phyloP scores from a whole-genome alignment of 2,888 invertebrate genomes.

The Eudemis profundana region DNA sequence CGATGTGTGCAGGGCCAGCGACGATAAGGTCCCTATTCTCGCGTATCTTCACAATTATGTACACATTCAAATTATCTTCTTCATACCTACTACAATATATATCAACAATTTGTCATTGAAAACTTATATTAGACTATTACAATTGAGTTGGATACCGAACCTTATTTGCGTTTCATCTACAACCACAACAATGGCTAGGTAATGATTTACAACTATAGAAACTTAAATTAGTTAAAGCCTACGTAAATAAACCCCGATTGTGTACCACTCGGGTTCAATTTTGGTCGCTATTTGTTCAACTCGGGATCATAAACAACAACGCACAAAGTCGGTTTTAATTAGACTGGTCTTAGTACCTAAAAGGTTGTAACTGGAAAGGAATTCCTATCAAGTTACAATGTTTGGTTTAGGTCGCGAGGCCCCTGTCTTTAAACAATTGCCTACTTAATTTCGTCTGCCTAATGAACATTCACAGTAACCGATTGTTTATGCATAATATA shows the following conservation, averaged over 20 bases:
- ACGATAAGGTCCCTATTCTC: too few species aligned
- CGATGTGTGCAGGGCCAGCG: too few species aligned
- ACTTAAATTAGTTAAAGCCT: conserved; percentile 19
- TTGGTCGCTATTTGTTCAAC: conserved; percentile 23
- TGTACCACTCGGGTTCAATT: conserved; percentile 20
- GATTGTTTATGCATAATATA: too few species aligned
- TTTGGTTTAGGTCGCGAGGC: neutral
- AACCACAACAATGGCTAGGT: conserved; percentile 10
- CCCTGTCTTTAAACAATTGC: conserved; percentile 29
- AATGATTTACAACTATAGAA: conserved; percentile 7
- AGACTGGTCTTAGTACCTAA: neutral
- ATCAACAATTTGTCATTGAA: neutral
- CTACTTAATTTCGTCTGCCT: conserved; percentile 20
- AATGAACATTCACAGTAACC: conserved; percentile 7
- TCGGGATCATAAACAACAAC: conserved; percentile 25
- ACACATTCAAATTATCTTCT: too few species aligned
- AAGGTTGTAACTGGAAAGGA: neutral
- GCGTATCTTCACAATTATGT: too few species aligned
- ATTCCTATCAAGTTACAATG: neutral
- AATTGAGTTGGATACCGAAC: neutral
- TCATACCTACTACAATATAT: neutral
- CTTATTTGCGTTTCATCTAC: conserved; percentile 11
- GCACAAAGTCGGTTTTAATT: conserved; percentile 32
- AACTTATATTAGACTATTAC: neutral
- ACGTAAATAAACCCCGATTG: conserved; percentile 21